Conservation (phyloP, 1,140 invertebrate genomes). For the Vollenhovia emeryi region DNA sequence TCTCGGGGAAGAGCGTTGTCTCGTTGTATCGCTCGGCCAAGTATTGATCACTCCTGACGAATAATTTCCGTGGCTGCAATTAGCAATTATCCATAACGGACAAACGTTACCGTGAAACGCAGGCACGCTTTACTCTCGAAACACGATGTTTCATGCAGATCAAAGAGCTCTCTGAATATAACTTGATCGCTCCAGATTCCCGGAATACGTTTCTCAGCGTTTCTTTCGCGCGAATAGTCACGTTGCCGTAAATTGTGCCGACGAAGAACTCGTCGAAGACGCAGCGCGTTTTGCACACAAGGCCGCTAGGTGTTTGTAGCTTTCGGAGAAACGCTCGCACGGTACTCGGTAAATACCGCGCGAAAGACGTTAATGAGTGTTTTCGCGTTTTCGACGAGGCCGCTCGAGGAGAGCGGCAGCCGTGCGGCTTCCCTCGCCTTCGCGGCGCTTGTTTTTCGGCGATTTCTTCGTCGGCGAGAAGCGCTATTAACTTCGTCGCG, state of each 20-base stretch:
- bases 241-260: slow-evolving; percentile 44
- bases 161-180: slow-evolving; percentile 9
- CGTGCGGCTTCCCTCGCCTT: not conserved
- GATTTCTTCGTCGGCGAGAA: slow-evolving; percentile 54
- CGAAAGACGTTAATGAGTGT: slow-evolving; percentile 67
- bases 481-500: slow-evolving; percentile 66
- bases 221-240: slow-evolving; percentile 51
- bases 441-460: slow-evolving; percentile 51
- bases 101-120: not conserved
- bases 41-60: not conserved
- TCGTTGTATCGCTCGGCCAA: not conserved
- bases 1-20: not conserved
- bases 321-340: not conserved
- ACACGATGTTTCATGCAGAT: slow-evolving; percentile 21
- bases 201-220: slow-evolving; percentile 34
- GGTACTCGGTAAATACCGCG: slow-evolving; percentile 53
- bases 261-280: slow-evolving; percentile 13
- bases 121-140: not conserved
- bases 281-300: slow-evolving; percentile 20
- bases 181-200: slow-evolving; percentile 18
- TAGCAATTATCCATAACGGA: not conserved
- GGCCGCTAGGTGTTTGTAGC: slow-evolving; percentile 18
- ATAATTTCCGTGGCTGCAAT: not conserved
- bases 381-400: slow-evolving; percentile 56
- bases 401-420: not conserved